phyloP scores from a whole-genome alignment of 1,140 invertebrate species.

The Danaus melanippus region DNA sequence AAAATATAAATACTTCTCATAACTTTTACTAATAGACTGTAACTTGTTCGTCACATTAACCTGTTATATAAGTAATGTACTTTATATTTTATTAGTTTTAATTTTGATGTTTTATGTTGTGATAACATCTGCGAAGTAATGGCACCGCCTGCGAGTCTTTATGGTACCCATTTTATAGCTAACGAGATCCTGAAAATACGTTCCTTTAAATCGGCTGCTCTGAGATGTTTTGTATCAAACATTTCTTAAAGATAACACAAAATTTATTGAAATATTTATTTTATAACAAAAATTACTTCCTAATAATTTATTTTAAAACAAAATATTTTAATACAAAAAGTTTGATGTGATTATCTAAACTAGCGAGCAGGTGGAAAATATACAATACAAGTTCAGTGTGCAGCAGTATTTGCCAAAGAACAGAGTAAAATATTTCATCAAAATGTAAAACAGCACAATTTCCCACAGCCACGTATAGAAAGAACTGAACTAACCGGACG shows the following conservation, averaged over 20 bases:
- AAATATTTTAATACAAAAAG: too few species aligned
- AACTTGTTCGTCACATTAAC: conserved; percentile 37
- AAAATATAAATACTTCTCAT: too few species aligned
- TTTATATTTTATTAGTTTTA: conserved; percentile 62
- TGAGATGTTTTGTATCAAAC: too few species aligned
- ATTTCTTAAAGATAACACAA: too few species aligned
- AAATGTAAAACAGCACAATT: conserved; percentile 58
- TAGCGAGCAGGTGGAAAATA: conserved; percentile 8
- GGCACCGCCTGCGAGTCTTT: conserved; percentile 31
- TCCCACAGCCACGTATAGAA: conserved; percentile 41
- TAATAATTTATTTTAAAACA: too few species aligned
- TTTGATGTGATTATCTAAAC: too few species aligned
- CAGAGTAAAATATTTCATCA: conserved; percentile 54
- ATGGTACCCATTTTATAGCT: conserved; percentile 36
- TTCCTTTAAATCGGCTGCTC: conserved; percentile 1
- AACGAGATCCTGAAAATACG: conserved; percentile 8
- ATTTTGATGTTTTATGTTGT: conserved; percentile 60
- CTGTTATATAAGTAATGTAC: conserved; percentile 41
- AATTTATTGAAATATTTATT: too few species aligned
- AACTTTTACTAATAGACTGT: too few species aligned
- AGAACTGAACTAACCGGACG: conserved; percentile 60
- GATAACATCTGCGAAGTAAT: conserved; percentile 57
- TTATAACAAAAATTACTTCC: too few species aligned
- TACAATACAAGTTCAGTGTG: conserved; percentile 23
- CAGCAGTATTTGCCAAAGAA: conserved; percentile 29